Base-by-base conservation (phyloP, 2,888 invertebrate species). In the Aquatica leii region DNA sequence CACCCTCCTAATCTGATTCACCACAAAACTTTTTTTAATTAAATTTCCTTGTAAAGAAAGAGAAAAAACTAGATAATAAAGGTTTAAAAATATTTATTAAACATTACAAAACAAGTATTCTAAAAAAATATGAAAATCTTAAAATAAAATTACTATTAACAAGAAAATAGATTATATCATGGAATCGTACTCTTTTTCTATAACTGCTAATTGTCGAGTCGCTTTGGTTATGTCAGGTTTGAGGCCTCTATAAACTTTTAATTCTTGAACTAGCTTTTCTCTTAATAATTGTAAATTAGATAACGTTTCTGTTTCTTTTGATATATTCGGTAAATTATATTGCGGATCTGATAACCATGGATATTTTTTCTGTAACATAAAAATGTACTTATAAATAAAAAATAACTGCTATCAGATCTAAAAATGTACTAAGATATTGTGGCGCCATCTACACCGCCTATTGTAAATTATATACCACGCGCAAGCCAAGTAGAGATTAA, bases 201-300 rank as follows among this genome's bases (percentile, higher is more conserved):
- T 61, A 58, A 73, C 66, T 21, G 71, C 70, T 48, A 80, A 67
- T 68, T 80, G 78, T 68, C 75, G 70, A 17, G 68, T 70, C n/a
- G 80, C 80, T 68, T 77, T 74, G 56, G 69, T 69, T 8, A 80
- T 68, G 67, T 80, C 76, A 15, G 79, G 79, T 67, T 76, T 76
- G 20, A 80, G 67, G 18, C 74, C 76, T 62, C 74, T 67, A 67
- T 77, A 80, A 24, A 68, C 58, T 14, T 72, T 72, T 21, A 78
- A 65, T 65, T 78, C 77, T 60, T 74, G 70, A 14, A 71, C 37
- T 61, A 80, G 70, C 59, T 72, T 71, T 17, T 74, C 73, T 58
- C 76, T 76, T 53, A 75, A 72, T 21, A 73, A 72, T 63, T 71
- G 69, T 54, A 77, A 68, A 24, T 58, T 65, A 59, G 69, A 71